These are phyloP conservation scores for Phocoena sinus DNA, from an alignment of 2,113 vertebrate genomes.

Conservation along the genomic window DNA sequence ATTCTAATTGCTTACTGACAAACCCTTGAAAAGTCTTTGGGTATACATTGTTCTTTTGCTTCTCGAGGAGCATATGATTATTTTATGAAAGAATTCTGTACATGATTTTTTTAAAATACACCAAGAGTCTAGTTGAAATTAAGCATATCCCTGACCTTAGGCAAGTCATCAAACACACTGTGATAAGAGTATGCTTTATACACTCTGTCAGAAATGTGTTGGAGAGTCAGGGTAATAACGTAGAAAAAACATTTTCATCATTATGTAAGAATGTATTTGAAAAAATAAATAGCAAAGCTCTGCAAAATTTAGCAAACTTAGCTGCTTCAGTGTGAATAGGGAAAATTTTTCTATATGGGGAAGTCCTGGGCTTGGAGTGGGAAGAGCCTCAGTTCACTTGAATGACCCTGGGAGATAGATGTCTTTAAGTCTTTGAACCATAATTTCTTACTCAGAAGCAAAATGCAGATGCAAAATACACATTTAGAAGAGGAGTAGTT, in stretches of 20 bases:
- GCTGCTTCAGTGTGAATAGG: background rate
- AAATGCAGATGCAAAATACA: background rate
- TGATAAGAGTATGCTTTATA: background rate
- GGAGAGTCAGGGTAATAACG: background rate
- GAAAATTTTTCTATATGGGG: background rate
- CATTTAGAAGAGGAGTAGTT: background rate
- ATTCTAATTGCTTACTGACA: constrained; percentile 8
- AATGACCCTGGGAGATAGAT: background rate
- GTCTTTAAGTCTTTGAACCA: background rate
- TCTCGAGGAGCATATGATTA: background rate
- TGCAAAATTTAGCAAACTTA: background rate
- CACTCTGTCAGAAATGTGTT: background rate
- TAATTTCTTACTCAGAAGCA: background rate
- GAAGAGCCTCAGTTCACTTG: background rate
- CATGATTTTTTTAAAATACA: background rate
- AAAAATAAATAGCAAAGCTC: background rate
- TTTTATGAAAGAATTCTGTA: background rate
- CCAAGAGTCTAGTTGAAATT: background rate
- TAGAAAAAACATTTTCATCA: background rate
- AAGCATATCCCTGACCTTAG: background rate
- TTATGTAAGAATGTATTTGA: background rate
- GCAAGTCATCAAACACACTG: background rate
- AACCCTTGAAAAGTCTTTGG: background rate
- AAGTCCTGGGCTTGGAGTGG: accelerated
- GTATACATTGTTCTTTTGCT: background rate